Percentiles rank a stretch among this genome's conserved stretches.
phyloP scores from a whole-genome alignment of 1,140 invertebrate genomes.

The Ruditapes philippinarum region DNA sequence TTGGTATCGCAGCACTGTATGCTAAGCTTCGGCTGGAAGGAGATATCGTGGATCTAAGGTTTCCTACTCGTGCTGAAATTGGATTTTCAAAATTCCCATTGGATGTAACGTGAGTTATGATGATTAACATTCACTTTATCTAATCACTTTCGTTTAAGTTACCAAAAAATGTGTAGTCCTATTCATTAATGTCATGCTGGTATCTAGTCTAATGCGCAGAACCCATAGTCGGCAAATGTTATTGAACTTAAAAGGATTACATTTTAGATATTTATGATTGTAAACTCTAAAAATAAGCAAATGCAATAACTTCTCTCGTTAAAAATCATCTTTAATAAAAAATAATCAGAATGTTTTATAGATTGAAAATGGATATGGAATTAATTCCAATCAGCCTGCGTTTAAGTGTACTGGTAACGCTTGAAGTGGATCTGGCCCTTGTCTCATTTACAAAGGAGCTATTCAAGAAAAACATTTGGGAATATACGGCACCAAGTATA shows the following conservation, averaged over 20 bases:
- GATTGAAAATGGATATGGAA: slow-evolving; percentile 74
- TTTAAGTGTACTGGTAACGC: slow-evolving; percentile 70
- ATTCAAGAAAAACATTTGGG: slow-evolving; percentile 71
- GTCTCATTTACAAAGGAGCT: slow-evolving; percentile 66
- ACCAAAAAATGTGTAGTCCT: too few relatives aligned
- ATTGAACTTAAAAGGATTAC: too few relatives aligned
- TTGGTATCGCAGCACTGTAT: slow-evolving; percentile 67
- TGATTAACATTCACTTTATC: background rate
- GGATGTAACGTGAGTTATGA: slow-evolving; percentile 71
- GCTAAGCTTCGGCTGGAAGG: slow-evolving; percentile 73
- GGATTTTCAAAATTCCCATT: slow-evolving; percentile 77
- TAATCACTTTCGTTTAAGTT: background rate
- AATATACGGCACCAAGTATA: slow-evolving; percentile 71
- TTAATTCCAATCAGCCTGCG: slow-evolving; percentile 70
- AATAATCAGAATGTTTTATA: too few relatives aligned
- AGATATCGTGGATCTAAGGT: slow-evolving; percentile 69
- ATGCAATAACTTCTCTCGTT: too few relatives aligned
- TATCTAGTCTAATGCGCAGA: too few relatives aligned
- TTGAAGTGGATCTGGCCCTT: slow-evolving; percentile 69
- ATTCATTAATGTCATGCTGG: too few relatives aligned
- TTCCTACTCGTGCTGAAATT: slow-evolving; percentile 76
- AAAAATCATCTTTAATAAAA: too few relatives aligned
- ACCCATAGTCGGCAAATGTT: too few relatives aligned
- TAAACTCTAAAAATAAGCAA: too few relatives aligned
- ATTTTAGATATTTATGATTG: too few relatives aligned